These are phyloP conservation scores for Deilephila porcellus DNA, from an alignment of 2,888 invertebrate species.

Conservation along the genomic window DNA sequence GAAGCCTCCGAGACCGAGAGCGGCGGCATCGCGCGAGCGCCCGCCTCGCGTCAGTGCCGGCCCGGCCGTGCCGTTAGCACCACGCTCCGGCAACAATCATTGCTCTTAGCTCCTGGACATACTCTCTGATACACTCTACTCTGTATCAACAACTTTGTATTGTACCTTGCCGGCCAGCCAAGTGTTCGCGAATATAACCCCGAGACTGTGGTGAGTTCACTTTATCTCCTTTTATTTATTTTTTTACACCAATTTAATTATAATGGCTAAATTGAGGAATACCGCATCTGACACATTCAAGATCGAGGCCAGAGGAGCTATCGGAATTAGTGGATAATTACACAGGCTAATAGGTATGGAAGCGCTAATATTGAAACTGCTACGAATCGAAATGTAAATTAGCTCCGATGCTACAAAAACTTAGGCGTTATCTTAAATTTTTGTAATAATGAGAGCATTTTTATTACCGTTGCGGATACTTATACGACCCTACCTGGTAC, in stretches of 20 bases:
- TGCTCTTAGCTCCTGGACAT: conserved; percentile 53
- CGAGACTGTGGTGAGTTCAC: conserved; percentile 71
- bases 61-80: conserved; percentile 82
- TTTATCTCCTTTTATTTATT: conserved; percentile 39
- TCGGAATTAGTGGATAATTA: not conserved
- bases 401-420: not conserved
- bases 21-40: conserved; percentile 61
- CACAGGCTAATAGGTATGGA: not conserved
- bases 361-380: not conserved
- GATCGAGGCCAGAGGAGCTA: not conserved
- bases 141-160: conserved; percentile 59
- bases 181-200: conserved; percentile 65
- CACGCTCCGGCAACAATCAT: conserved; percentile 69
- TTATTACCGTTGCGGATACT: not conserved
- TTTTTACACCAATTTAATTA: conserved; percentile 25
- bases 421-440: not conserved
- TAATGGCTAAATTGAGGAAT: not conserved
- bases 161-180: conserved; percentile 58
- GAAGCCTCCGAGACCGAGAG: conserved; percentile 71
- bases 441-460: not conserved
- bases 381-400: not conserved
- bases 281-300: conserved; percentile 1
- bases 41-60: conserved; percentile 82
- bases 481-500: not conserved
- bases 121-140: conserved; percentile 64